phyloP scores from a whole-genome alignment of 1,140 invertebrate species.

The Heliconius melpomene region DNA sequence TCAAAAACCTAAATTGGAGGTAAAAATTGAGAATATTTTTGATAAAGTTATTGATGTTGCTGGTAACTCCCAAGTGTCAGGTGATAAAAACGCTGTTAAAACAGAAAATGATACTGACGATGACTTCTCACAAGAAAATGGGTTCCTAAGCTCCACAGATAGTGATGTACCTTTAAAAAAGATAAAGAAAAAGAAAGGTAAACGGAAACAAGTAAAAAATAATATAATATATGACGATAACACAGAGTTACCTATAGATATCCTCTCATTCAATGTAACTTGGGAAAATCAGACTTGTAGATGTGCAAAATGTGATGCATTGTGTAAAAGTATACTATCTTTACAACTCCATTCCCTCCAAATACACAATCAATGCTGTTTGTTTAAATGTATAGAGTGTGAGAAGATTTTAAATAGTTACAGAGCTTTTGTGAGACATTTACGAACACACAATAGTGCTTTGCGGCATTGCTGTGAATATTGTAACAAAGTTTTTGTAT shows the following conservation, averaged over 20 bases:
- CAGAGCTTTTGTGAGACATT: conserved; percentile 62
- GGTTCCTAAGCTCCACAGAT: conserved; percentile 54
- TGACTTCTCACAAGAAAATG: conserved; percentile 35
- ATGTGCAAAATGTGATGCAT: conserved; percentile 69
- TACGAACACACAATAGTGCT: conserved; percentile 57
- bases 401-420: conserved; percentile 56
- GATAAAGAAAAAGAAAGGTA: conserved; percentile 56
- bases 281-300: conserved; percentile 70
- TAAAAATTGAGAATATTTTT: conserved; percentile 53
- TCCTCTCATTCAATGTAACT: conserved; percentile 43
- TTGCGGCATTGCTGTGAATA: conserved; percentile 67
- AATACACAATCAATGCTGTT: conserved; percentile 65
- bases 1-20: conserved; percentile 54
- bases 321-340: conserved; percentile 64
- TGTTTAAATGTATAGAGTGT: conserved; percentile 68
- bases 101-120: conserved; percentile 51
- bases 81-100: conserved; percentile 51
- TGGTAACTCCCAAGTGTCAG: conserved; percentile 12
- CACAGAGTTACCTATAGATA: conserved; percentile 39
- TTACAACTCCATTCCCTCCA: conserved; percentile 66
- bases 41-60: conserved; percentile 13
- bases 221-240: conserved; percentile 24
- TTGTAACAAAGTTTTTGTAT: conserved; percentile 61
- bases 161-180: conserved; percentile 58
- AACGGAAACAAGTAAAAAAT: conserved; percentile 50